Conservation (phyloP, 1,140 invertebrate genomes). For the Diprion similis region DNA sequence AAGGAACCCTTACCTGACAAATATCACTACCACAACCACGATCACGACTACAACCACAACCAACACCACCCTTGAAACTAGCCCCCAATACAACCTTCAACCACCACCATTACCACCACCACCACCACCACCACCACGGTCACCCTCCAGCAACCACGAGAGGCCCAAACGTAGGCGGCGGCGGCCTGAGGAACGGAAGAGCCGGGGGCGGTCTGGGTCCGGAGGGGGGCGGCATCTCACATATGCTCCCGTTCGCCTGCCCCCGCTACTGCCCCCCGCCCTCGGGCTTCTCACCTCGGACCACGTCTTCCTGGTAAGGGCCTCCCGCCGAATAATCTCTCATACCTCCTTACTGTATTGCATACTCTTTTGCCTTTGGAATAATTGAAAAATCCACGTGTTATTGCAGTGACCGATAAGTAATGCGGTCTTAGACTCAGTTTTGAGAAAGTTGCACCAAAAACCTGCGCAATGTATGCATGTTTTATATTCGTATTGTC, state of each 20-base stretch:
- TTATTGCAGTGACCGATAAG: no score
- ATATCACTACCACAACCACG: not conserved
- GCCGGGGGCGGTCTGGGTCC: constrained; percentile 57
- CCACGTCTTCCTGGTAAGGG: constrained; percentile 63
- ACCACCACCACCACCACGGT: constrained; percentile 5
- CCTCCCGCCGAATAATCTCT: constrained; percentile 30
- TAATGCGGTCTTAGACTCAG: no score
- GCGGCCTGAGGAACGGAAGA: constrained; percentile 59
- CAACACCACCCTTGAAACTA: not conserved
- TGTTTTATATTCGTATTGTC: no score
- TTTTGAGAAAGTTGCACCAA: no score
- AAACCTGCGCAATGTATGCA: no score
- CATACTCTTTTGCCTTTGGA: no score
- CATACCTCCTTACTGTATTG: no score
- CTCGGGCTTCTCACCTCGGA: constrained; percentile 63
- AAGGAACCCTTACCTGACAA: constrained; percentile 38
- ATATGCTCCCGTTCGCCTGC: constrained; percentile 58
- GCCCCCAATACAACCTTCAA: constrained; percentile 7
- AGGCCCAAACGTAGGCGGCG: constrained; percentile 60
- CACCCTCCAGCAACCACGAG: constrained; percentile 38
- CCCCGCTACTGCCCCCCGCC: constrained; percentile 61
- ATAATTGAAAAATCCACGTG: no score
- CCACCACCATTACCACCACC: constrained; percentile 9
- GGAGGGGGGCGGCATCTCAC: constrained; percentile 59
- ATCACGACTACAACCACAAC: not conserved